Evolutionary conservation across 2,113 vertebrate genomes (phyloP), one percentile per base, ranked within the genome.

Genomic region (Dromiciops gliroides): DNA sequence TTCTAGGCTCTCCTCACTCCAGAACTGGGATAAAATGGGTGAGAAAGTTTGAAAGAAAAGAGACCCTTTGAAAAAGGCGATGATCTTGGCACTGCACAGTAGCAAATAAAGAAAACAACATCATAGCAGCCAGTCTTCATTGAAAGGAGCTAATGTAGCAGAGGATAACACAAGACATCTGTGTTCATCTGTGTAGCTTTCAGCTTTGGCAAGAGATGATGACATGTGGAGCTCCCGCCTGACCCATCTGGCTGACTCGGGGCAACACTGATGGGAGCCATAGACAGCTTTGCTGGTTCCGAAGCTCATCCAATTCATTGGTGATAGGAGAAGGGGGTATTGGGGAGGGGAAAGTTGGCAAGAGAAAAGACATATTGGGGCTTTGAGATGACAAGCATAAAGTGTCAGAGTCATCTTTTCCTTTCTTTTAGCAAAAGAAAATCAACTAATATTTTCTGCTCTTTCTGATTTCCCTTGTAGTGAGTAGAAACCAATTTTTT

Each of bases 241-340:
- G 3, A 8, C 51, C 44, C 92, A 92, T 51, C 51, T 92, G 92
- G 31, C 48, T 0, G 0, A 10, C 23, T 6, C 24, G 4, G 48
- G 89, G 93, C 89, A 23, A 48, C 3, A 49, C 94, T 90, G 10
- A 4, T 31, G 44, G 51, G 56, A 92, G 56, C 89, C 52, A 3
- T 26, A 28, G 83, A 51, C 53, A 93, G 50, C 67, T 52, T 47
- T 44, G 24, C 47, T 10, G 44, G 53, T 9, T 26, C 10, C 10
- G 37, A 67, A 90, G 11, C 53, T 11, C 47, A 0, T 37, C 51
- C 48, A 28, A 19, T 16, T 47, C 26, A 8, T 25, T 48, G 37
- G 26, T 44, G 49, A 24, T 9, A 0, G 0, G 14, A 16, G 48
- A 23, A 48, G 89, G 28, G 48, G 10, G 49, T 49, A 0, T 0